phyloP scores from a whole-genome alignment of 2,113 vertebrate genomes.

The Paraplagusia blochii region DNA sequence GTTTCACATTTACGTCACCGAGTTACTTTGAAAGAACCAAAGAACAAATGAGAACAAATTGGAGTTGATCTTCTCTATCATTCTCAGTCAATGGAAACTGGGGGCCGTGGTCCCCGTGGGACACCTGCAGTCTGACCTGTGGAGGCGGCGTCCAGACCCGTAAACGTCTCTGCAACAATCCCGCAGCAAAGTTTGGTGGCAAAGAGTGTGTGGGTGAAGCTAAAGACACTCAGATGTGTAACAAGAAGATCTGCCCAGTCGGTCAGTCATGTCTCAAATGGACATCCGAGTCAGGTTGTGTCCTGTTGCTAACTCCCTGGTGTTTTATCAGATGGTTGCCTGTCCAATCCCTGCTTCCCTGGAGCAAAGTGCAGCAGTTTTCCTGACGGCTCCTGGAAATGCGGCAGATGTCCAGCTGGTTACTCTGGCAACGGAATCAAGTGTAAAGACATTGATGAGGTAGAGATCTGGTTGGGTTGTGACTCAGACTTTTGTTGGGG shows the following conservation, averaged over 20 bases:
- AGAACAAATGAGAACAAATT: background rate
- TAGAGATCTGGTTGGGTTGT: constrained; percentile 48
- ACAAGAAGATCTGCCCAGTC: constrained; percentile 76
- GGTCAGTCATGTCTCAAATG: constrained; percentile 54
- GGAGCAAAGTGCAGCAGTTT: constrained; percentile 89
- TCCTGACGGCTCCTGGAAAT: constrained; percentile 94
- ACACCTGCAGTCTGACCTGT: constrained; percentile 87
- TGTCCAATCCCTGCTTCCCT: constrained; percentile 96
- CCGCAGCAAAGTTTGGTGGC: constrained; percentile 85
- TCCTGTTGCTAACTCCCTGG: no score
- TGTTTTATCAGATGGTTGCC: constrained; percentile 86
- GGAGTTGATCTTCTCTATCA: background rate
- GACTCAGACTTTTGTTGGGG: no score
- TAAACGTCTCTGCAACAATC: constrained; percentile 91
- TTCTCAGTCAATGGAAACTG: constrained; percentile 91
- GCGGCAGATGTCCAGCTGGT: constrained; percentile 89
- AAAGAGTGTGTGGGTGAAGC: constrained; percentile 89
- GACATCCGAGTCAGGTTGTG: no score
- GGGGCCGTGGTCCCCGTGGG: constrained; percentile 97
- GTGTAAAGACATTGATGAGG: constrained; percentile 94
- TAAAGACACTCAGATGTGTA: constrained; percentile 84
- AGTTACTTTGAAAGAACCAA: background rate
- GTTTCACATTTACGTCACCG: constrained; percentile 35
- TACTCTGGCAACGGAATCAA: constrained; percentile 89
- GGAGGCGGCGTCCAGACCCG: constrained; percentile 88